Conservation (phyloP, 2,888 invertebrate genomes). For the Creontiades dilutus region DNA sequence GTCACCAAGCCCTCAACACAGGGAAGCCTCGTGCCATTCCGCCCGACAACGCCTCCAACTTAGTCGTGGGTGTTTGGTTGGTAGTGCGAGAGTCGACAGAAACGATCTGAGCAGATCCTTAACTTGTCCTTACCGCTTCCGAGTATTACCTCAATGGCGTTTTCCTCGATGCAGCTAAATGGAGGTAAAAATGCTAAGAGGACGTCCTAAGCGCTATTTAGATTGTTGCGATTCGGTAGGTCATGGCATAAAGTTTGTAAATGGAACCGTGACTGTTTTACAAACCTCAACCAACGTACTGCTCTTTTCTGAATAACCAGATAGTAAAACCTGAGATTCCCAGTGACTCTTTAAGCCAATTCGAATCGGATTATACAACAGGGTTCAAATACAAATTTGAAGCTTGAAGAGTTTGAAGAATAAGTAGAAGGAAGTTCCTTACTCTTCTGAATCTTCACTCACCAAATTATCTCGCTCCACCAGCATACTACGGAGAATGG, state of each 20-base stretch:
- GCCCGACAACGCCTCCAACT: neutral
- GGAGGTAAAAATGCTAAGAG: neutral
- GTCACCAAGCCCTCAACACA: slow-evolving; percentile 36
- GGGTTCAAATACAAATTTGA: too few species aligned
- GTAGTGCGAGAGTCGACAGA: neutral
- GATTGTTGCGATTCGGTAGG: neutral
- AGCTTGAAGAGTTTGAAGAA: too few species aligned
- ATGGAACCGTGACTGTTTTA: neutral
- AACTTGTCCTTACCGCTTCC: neutral
- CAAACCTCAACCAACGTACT: neutral
- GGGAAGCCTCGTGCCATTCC: neutral
- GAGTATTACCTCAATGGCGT: neutral
- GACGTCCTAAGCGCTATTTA: neutral
- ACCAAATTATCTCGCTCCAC: too few species aligned
- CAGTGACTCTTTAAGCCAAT: too few species aligned
- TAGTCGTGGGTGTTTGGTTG: neutral
- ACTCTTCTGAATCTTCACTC: too few species aligned
- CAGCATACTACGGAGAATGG: too few species aligned
- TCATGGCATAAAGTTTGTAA: neutral
- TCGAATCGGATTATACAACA: too few species aligned
- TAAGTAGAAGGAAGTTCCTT: too few species aligned
- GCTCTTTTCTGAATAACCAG: too few species aligned
- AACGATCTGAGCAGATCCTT: slow-evolving; percentile 3
- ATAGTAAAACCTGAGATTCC: too few species aligned
- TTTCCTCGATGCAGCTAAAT: neutral